Evolutionary conservation across 2,888 invertebrate species (phyloP), one percentile per base, ranked within the genome.

Genomic region (Phania funesta): DNA sequence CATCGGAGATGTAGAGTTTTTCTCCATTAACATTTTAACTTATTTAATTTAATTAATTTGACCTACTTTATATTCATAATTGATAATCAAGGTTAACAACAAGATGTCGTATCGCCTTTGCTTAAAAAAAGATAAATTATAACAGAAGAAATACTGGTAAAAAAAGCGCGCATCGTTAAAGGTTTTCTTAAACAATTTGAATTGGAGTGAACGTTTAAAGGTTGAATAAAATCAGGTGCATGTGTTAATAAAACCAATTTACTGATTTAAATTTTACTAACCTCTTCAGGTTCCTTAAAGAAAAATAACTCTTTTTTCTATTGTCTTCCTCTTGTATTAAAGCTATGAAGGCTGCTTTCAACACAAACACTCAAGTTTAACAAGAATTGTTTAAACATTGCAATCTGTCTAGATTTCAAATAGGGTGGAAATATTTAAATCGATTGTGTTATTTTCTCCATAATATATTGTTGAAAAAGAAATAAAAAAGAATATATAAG

Each of bases 81-180:
- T 64, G 24, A 35, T 65, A 24, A 20, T 50, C 64, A 65, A 50
- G 22, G 35, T 50, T 50, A 29, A 64, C 35, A 38, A n/a, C 4
- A n/a, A n/a, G n/a, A n/a, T n/a, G n/a, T n/a, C n/a, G n/a, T n/a
- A n/a, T n/a, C n/a, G n/a, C n/a, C n/a, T n/a, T n/a, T n/a, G n/a
- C n/a, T n/a, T n/a, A n/a, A n/a, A n/a, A n/a, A n/a, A n/a, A n/a
- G n/a, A n/a, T n/a, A n/a, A n/a, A n/a, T n/a, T n/a, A n/a, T n/a
- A n/a, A n/a, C n/a, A n/a, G n/a, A n/a, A n/a, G n/a, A n/a, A n/a
- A n/a, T n/a, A n/a, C n/a, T n/a, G n/a, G n/a, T n/a, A n/a, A n/a
- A n/a, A n/a, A n/a, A n/a, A n/a, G n/a, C n/a, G n/a, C n/a, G n/a
- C n/a, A n/a, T n/a, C n/a, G n/a, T n/a, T n/a, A n/a, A n/a, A n/a